Evolutionary conservation across 2,888 invertebrate species (phyloP).

Genomic region (Dryocosmus kuriphilus): DNA sequence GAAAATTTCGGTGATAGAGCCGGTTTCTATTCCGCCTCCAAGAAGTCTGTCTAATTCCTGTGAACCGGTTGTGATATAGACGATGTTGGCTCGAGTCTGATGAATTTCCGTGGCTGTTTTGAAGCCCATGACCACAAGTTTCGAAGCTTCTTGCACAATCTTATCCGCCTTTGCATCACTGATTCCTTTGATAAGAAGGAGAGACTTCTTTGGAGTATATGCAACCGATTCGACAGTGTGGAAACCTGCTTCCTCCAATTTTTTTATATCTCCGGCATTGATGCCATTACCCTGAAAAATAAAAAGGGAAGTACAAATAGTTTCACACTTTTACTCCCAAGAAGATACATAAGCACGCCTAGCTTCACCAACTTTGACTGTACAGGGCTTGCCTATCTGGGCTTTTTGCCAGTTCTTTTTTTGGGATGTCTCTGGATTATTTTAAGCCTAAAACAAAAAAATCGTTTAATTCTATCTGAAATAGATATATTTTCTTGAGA

Average conservation of each 20-base stretch:
- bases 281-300: constrained; percentile 91
- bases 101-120: constrained; percentile 98
- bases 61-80: constrained; percentile 96
- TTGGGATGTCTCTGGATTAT: no score
- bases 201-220: constrained; percentile 94
- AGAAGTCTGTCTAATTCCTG: constrained; percentile 94
- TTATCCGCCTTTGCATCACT: constrained; percentile 99
- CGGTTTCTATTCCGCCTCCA: constrained; percentile 98
- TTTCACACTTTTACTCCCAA: no score
- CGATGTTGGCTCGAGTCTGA: constrained; percentile 95
- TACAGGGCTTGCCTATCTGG: no score
- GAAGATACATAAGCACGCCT: no score
- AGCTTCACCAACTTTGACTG: no score
- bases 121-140: constrained; percentile 98
- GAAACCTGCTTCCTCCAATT: constrained; percentile 94
- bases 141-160: constrained; percentile 92
- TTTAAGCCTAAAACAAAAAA: no score
- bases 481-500: no score
- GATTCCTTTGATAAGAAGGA: constrained; percentile 94
- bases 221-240: constrained; percentile 97
- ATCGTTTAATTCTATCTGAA: no score
- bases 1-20: constrained; percentile 98
- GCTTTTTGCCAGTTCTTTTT: no score
- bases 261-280: constrained; percentile 93
- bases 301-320: neutral